phyloP scores from a whole-genome alignment of 2,113 vertebrate species.

The Amia ocellicauda region DNA sequence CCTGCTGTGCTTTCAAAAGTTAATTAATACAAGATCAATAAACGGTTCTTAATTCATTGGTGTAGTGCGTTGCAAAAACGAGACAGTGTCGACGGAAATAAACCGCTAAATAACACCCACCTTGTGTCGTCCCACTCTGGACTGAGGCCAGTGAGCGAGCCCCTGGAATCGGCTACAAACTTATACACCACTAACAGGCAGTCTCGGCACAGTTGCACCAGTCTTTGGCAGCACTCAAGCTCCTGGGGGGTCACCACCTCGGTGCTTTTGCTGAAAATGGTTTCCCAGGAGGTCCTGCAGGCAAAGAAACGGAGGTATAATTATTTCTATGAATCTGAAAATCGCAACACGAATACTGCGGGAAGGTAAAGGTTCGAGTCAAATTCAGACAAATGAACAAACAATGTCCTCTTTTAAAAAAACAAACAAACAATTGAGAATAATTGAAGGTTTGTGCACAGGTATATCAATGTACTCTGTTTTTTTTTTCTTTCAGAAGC shows the following conservation, averaged over 20 bases:
- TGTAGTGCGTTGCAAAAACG: slow-evolving; percentile 11
- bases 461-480: too few relatives aligned
- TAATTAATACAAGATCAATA: slow-evolving; percentile 45
- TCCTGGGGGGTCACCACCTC: slow-evolving; percentile 81
- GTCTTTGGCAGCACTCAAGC: slow-evolving; percentile 87
- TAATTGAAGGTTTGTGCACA: too few relatives aligned
- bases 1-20: slow-evolving; percentile 54
- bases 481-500: too few relatives aligned
- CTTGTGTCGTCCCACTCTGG: slow-evolving; percentile 88
- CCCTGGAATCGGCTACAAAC: slow-evolving; percentile 81
- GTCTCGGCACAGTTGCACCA: slow-evolving; percentile 92
- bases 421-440: too few relatives aligned
- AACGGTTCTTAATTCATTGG: slow-evolving; percentile 10
- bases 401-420: too few relatives aligned
- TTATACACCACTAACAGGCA: slow-evolving; percentile 95
- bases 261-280: slow-evolving; percentile 82
- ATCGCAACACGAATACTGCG: too few relatives aligned
- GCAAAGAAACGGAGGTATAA: slow-evolving; percentile 40
- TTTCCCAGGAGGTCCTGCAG: slow-evolving; percentile 88
- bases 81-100: neutral
- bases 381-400: too few relatives aligned
- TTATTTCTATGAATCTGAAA: too few relatives aligned
- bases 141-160: slow-evolving; percentile 74
- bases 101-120: slow-evolving; percentile 53
- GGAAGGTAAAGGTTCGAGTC: too few relatives aligned